Evolutionary conservation across 2,797 vertebrate genomes (phyloP), one percentile per base, ranked within the genome.

Genomic region (Cirrhinus molitorella): DNA sequence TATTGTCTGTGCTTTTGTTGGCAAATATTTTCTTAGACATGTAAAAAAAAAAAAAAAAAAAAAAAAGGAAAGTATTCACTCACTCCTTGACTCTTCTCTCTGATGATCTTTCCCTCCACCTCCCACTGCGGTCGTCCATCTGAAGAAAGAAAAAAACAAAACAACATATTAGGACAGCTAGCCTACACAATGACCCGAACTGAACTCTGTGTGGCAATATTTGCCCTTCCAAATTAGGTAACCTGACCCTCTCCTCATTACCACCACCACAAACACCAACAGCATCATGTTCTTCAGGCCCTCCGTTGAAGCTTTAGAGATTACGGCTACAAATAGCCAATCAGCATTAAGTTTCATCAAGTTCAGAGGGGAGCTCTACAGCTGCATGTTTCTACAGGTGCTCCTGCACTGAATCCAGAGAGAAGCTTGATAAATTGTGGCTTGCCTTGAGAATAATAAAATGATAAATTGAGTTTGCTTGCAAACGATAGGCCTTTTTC

Each of bases 61-160:
- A n/a, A n/a, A n/a, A n/a, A 16, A 47, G 2, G 23, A 80, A 21
- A 37, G 45, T 28, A 19, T 78, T 49, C 4, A 94, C 95, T 97
- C 93, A 99, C 98, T 93, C 96, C 96, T 95, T 99, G 98, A 95
- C 95, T 96, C 92, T 97, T 98, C 90, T 98, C 98, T 80, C 96
- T 95, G 77, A 97, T 93, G 93, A 99, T 96, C 94, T 98, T 99
- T 79, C 97, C 98, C 93, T 99, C 98, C 85, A 97, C 98, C 86
- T 99, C 98, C 98, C 98, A 99, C 40, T 99, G 98, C 88, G 98
- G 97, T 89, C 98, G 93, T 92, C 98, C 98, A 94, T 99, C 98
- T 99, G 91, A 90, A 85, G 87, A 91, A 21, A 19, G 84, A 89
- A 47, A 21, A 17, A 85, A 88, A 34, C 31, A 34, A 34, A 34